phyloP scores from a whole-genome alignment of 2,797 vertebrate genomes.

The Mormyrops boulengeri region DNA sequence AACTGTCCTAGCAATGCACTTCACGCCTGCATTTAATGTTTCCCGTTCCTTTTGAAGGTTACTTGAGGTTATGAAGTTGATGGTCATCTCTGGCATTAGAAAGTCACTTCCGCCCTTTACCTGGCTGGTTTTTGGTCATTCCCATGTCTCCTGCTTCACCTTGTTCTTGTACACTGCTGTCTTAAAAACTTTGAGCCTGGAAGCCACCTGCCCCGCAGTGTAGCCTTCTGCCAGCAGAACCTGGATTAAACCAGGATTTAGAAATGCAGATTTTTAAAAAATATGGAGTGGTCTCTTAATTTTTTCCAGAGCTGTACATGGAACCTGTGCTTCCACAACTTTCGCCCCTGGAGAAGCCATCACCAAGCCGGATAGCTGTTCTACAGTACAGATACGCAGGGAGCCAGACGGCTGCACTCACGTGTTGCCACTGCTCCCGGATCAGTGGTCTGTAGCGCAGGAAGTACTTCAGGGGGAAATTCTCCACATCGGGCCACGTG shows the following conservation, averaged over 20 bases:
- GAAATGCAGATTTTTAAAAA: too few relatives aligned
- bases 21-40: neutral
- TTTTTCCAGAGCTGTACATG: neutral
- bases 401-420: slow-evolving; percentile 56
- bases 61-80: neutral
- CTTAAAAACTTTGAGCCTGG: neutral
- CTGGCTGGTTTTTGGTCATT: neutral
- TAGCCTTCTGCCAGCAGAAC: neutral
- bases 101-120: neutral
- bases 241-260: neutral
- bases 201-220: neutral
- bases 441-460: slow-evolving; percentile 92
- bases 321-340: neutral
- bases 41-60: neutral
- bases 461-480: slow-evolving; percentile 93
- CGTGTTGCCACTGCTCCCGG: slow-evolving; percentile 91
- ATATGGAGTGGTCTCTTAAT: neutral
- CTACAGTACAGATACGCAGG: neutral
- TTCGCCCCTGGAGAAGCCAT: neutral
- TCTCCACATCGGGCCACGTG: slow-evolving; percentile 89
- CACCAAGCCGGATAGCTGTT: neutral
- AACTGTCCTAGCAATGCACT: neutral
- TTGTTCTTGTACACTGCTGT: neutral
- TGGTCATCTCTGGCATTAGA: neutral
- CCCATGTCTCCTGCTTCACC: neutral